Percentiles rank a stretch among this genome's conserved stretches.
phyloP scores from a whole-genome alignment of 2,797 vertebrate genomes.

The Lophius americanus region DNA sequence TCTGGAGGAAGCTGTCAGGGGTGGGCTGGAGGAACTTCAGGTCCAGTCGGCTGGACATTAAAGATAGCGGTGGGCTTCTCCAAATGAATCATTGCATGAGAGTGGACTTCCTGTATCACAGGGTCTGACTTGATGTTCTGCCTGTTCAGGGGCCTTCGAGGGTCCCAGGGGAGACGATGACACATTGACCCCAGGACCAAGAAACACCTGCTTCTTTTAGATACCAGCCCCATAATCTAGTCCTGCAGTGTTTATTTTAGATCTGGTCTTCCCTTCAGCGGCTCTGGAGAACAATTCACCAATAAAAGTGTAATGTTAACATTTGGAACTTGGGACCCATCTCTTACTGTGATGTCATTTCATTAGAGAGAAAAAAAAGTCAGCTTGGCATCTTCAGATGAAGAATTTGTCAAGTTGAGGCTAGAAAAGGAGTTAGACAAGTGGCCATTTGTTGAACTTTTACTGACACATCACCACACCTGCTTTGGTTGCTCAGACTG shows the following conservation, averaged over 20 bases:
- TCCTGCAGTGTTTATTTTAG: slow-evolving; percentile 21
- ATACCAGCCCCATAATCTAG: slow-evolving; percentile 8
- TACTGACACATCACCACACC: slow-evolving; percentile 40
- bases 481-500: slow-evolving; percentile 46
- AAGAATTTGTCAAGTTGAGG: slow-evolving; percentile 2
- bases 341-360: slow-evolving; percentile 15
- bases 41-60: slow-evolving; percentile 35
- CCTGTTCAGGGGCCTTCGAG: slow-evolving; percentile 18
- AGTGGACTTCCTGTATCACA: slow-evolving; percentile 63
- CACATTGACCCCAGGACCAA: slow-evolving; percentile 28
- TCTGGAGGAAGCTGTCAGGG: slow-evolving; percentile 56
- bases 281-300: not conserved
- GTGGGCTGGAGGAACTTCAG: slow-evolving; percentile 33
- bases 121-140: slow-evolving; percentile 29
- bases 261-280: slow-evolving; percentile 8
- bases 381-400: not conserved
- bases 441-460: slow-evolving; percentile 43
- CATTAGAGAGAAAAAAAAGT: not conserved
- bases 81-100: slow-evolving; percentile 62
- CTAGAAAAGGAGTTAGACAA: slow-evolving; percentile 15
- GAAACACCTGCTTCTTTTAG: slow-evolving; percentile 43
- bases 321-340: not conserved
- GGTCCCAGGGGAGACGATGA: slow-evolving; percentile 39
- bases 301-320: slow-evolving; percentile 20
- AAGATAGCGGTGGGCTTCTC: slow-evolving; percentile 35